Evolutionary conservation across 1,140 invertebrate genomes (phyloP).

Genomic region (Pseudomyrmex concolor): DNA sequence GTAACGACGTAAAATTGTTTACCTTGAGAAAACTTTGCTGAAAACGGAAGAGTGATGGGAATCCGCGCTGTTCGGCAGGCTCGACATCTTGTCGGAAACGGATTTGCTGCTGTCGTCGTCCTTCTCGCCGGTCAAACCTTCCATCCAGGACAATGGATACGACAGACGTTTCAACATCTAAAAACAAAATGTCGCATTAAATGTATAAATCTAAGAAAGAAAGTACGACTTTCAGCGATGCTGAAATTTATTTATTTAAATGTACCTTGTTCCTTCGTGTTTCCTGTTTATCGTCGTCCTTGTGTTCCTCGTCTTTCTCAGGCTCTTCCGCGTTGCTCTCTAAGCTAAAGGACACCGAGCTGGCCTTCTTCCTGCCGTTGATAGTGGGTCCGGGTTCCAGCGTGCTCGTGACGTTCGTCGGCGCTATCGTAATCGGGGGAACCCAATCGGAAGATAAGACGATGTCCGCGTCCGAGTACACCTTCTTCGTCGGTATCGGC

Average conservation of each 20-base stretch:
- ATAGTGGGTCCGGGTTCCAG: constrained; percentile 83
- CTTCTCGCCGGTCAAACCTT: constrained; percentile 91
- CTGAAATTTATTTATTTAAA: background rate
- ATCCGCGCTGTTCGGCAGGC: constrained; percentile 88
- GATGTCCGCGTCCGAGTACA: constrained; percentile 94
- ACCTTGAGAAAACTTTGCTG: constrained; percentile 96
- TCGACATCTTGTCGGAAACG: constrained; percentile 81
- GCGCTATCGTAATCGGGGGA: constrained; percentile 91
- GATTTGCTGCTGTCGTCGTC: constrained; percentile 84
- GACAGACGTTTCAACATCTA: constrained; percentile 96
- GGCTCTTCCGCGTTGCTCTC: constrained; percentile 86
- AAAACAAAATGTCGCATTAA: constrained; percentile 50
- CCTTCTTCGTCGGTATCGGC: constrained; percentile 85
- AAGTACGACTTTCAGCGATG: background rate
- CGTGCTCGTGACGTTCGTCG: constrained; percentile 86
- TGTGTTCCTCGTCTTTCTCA: constrained; percentile 82
- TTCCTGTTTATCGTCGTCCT: constrained; percentile 85
- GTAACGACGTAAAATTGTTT: constrained; percentile 70
- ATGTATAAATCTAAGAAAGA: background rate
- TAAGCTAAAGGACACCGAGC: constrained; percentile 90
- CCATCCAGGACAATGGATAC: constrained; percentile 96
- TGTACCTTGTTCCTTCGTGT: constrained; percentile 85
- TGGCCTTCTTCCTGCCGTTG: constrained; percentile 89
- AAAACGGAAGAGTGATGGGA: constrained; percentile 91
- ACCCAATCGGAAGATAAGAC: constrained; percentile 93